Evolutionary conservation across 2,797 vertebrate genomes (phyloP).

Genomic region (Fistularia tabacaria): DNA sequence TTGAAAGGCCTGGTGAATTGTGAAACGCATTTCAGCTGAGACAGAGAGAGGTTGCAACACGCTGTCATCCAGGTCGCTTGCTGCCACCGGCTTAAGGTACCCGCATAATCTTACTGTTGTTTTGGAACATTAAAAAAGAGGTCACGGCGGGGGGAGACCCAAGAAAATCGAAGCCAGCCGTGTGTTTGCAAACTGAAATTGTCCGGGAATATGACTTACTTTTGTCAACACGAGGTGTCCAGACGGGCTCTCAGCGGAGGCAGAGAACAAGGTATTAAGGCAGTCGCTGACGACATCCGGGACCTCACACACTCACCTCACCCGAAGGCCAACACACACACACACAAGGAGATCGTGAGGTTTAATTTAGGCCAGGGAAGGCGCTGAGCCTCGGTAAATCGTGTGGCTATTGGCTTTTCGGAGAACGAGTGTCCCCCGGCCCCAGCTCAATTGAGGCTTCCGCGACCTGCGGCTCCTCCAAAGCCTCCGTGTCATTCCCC

Average conservation of each 20-base stretch:
- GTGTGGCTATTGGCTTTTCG: slow-evolving; percentile 23
- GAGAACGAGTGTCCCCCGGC: slow-evolving; percentile 14
- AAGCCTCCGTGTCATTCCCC: slow-evolving; percentile 13
- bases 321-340: slow-evolving; percentile 1
- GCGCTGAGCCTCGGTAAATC: slow-evolving; percentile 7
- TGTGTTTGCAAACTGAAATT: slow-evolving; percentile 2
- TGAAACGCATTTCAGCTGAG: no score
- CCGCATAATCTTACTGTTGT: no score
- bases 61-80: no score
- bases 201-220: not conserved
- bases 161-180: not conserved
- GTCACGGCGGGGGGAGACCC: not conserved
- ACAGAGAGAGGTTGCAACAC: no score
- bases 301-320: not conserved
- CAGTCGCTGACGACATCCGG: slow-evolving; percentile 1
- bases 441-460: slow-evolving; percentile 31
- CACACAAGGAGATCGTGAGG: slow-evolving; percentile 13
- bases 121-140: no score
- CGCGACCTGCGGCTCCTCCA: not conserved
- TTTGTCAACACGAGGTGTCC: slow-evolving; percentile 3
- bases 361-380: slow-evolving; percentile 12
- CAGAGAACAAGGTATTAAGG: slow-evolving; percentile 4
- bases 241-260: slow-evolving; percentile 4
- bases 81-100: no score
- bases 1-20: no score